Percentiles rank a stretch among this genome's conserved stretches.
Evolutionary conservation across 2,797 vertebrate genomes (phyloP).

Genomic region (Cryptoprocta ferox): DNA sequence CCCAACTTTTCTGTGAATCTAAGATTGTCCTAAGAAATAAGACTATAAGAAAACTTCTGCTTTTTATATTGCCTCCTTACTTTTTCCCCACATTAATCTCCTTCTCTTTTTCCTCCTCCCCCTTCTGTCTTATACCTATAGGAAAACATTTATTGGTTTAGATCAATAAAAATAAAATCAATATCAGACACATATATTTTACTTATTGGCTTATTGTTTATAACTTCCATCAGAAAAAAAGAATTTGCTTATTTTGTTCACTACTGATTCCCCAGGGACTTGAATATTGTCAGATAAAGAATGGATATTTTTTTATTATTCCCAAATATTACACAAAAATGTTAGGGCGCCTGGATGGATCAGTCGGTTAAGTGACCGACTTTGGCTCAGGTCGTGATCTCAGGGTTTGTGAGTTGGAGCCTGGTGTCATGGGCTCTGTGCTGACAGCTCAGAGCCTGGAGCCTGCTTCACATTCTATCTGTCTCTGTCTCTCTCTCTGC

Average conservation of each 20-base stretch:
- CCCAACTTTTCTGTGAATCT: not conserved
- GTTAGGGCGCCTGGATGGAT: not conserved
- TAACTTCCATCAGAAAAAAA: not conserved
- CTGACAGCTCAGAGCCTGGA: no score
- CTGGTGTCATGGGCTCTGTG: no score
- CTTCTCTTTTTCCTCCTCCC: not conserved
- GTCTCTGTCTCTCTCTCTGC: no score
- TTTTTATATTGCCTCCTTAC: not conserved
- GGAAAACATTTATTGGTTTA: not conserved
- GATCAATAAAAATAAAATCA: not conserved
- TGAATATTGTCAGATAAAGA: not conserved
- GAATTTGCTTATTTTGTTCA: not conserved
- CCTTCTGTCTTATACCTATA: not conserved
- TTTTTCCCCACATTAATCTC: not conserved
- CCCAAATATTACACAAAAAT: not conserved
- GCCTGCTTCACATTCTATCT: no score
- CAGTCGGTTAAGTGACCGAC: no score
- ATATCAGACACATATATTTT: not conserved
- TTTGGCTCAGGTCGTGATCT: no score
- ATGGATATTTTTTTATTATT: not conserved
- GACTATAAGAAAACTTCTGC: not conserved
- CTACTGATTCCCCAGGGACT: not conserved
- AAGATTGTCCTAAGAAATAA: not conserved
- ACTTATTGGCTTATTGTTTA: not conserved
- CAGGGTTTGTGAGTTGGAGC: no score